phyloP scores from a whole-genome alignment of 2,888 invertebrate genomes.

The Rhorus exstirpatorius region DNA sequence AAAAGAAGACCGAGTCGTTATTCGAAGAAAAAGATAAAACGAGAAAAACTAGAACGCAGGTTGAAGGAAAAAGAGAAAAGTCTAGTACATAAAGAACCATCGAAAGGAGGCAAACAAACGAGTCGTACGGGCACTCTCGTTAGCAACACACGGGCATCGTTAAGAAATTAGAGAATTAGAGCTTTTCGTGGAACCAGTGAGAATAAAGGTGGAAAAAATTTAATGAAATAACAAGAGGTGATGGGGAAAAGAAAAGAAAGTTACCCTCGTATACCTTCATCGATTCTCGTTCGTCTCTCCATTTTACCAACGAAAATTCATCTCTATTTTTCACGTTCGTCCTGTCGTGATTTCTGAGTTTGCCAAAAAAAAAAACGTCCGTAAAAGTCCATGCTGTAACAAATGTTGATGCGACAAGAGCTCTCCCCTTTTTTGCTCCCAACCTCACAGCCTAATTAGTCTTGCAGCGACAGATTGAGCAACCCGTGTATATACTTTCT shows the following conservation, averaged over 20 bases:
- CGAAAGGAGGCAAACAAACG: constrained; percentile 53
- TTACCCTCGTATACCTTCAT: constrained; percentile 62
- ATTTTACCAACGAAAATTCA: constrained; percentile 61
- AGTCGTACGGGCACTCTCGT: constrained; percentile 64
- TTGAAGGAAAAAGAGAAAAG: constrained; percentile 23
- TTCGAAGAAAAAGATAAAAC: not conserved
- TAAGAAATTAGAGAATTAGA: constrained; percentile 75
- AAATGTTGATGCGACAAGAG: constrained; percentile 24
- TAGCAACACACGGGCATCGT: constrained; percentile 73
- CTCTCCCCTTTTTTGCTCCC: not conserved
- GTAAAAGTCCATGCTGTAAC: constrained; percentile 36
- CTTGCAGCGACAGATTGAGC: constrained; percentile 46
- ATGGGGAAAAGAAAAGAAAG: constrained; percentile 49
- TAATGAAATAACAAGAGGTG: constrained; percentile 40
- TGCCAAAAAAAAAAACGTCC: constrained; percentile 44
- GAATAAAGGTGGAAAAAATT: constrained; percentile 48
- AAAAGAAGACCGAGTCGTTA: constrained; percentile 11
- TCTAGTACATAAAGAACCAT: constrained; percentile 15
- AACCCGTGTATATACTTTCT: constrained; percentile 7
- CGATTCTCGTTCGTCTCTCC: constrained; percentile 68
- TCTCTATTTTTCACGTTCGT: constrained; percentile 65
- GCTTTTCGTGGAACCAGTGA: constrained; percentile 60
- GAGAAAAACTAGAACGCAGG: constrained; percentile 4
- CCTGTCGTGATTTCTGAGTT: constrained; percentile 50
- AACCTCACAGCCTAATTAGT: constrained; percentile 38